A percentile compares a stretch with the other conserved stretches of the same genome.
These are phyloP conservation scores for Meiosimyza platycephala DNA, from an alignment of 2,888 invertebrate species.

Conservation along the genomic window DNA sequence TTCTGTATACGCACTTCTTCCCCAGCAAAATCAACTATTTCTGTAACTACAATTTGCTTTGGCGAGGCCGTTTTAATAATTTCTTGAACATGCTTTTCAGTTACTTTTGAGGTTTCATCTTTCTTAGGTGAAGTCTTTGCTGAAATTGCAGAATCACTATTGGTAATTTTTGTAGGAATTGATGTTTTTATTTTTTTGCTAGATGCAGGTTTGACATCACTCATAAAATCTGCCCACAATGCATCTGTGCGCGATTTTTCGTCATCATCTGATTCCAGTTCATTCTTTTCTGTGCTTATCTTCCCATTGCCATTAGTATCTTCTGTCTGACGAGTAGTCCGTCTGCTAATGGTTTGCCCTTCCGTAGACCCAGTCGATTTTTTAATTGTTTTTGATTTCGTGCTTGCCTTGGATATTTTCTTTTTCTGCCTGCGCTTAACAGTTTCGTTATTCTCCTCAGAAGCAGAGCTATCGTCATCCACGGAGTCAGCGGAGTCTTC, in stretches of 20 bases:
- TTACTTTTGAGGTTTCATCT: conserved; percentile 14
- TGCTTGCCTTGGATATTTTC: conserved; percentile 31
- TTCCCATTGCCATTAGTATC: conserved; percentile 40
- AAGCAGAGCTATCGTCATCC: conserved; percentile 39
- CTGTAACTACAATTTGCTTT: conserved; percentile 72
- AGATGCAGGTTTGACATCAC: conserved; percentile 71
- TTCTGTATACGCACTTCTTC: conserved; percentile 79
- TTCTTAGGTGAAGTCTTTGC: conserved; percentile 1
- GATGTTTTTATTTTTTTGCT: conserved; percentile 23
- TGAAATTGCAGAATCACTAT: conserved; percentile 39
- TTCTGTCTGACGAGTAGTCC: conserved; percentile 52
- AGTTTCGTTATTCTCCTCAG: conserved; percentile 28
- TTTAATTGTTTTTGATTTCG: conserved; percentile 4
- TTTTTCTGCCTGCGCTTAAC: conserved; percentile 18
- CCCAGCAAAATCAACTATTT: conserved; percentile 88
- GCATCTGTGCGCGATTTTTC: conserved; percentile 80
- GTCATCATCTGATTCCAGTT: conserved; percentile 68
- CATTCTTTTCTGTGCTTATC: conserved; percentile 55
- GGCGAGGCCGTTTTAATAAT: conserved; percentile 31
- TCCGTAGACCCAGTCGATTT: not conserved
- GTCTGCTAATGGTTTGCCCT: conserved; percentile 4
- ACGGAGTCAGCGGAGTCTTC: conserved; percentile 42
- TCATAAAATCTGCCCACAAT: conserved; percentile 83
- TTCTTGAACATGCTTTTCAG: conserved; percentile 9
- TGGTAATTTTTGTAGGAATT: conserved; percentile 46